Percentiles rank a stretch among this genome's conserved stretches.
Conservation (phyloP, 2,797 vertebrate species). For the Gouania willdenowi region DNA sequence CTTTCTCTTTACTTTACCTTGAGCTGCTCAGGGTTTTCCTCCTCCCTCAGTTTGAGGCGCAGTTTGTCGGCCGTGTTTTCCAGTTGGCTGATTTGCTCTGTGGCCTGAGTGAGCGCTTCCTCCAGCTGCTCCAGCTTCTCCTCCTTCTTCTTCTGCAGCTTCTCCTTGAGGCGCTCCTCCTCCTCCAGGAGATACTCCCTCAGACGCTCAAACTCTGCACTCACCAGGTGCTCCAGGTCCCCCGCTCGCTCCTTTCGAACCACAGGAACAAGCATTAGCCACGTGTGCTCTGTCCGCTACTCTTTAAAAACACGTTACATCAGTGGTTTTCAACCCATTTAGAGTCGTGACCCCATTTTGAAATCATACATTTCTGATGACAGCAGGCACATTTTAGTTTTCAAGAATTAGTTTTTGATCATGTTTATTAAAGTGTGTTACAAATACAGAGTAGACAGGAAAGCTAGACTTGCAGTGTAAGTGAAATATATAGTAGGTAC, state of each 20-base stretch:
- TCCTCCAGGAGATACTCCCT: constrained; percentile 62
- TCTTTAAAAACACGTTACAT: no score
- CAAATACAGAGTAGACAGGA: no score
- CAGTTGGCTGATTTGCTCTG: constrained; percentile 63
- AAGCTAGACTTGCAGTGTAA: no score
- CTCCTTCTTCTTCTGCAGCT: constrained; percentile 59
- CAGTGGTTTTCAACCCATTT: no score
- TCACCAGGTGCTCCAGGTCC: constrained; percentile 60
- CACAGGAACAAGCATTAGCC: neutral
- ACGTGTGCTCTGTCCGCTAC: no score
- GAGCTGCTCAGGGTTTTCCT: constrained; percentile 68
- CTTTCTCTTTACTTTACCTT: constrained; percentile 42
- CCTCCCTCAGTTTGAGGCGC: constrained; percentile 53
- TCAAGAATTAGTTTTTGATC: no score
- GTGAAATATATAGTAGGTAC: no score
- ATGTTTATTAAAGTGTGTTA: no score
- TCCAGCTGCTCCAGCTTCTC: constrained; percentile 61
- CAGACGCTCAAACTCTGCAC: constrained; percentile 55
- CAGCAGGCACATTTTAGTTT: no score
- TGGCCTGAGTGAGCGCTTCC: constrained; percentile 54
- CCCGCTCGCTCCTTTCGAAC: constrained; percentile 44
- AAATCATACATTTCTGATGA: no score
- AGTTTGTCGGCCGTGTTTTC: constrained; percentile 50
- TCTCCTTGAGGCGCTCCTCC: constrained; percentile 61
- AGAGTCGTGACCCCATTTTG: no score